Evolutionary conservation across 2,797 vertebrate species (phyloP), one percentile per base, ranked within the genome.

Genomic region (Odontamblyopus rebecca): DNA sequence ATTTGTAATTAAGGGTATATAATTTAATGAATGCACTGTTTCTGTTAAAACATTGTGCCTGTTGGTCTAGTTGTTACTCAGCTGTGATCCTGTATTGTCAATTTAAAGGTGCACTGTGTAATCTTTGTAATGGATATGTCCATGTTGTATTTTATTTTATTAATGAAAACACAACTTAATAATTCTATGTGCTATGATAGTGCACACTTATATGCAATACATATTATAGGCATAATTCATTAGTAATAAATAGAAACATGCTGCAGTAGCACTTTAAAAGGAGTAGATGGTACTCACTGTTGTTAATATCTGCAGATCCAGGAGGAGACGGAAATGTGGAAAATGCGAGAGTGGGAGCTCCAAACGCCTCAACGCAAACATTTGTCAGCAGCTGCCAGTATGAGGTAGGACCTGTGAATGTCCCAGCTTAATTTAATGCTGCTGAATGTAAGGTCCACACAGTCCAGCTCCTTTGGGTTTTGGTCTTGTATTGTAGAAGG

Each of bases 341-440:
- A 99, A 89, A 94, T 96, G 88, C 93, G 98, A 77, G 94, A 91
- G 86, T 92, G 94, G 89, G 95, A 99, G 88, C 94, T 93, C 63
- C 95, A 97, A 56, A 88, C 19, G 48, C 82, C 90, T 30, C 76
- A 86, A 23, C 60, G 68, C 61, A 90, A 85, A 85, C 88, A 81
- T 56, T 68, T 80, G n/a, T 72, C 87, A 5, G 75, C 69, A 1
- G 53, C 68, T 7, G 78, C 83, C 50, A 73, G 70, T 70, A 56
- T 61, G 65, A 92, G 90, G 92, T 94, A 80, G 41, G 71, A 73
- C 67, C 69, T 50, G 16, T 5, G 54, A 75, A 63, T 67, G 66
- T 76, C 60, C 60, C 50, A 61, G 32, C 77, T 74, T 56, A 78
- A 78, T 84, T 32, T 78, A 8, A 74, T 50, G 30, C 60, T 48